These are phyloP conservation scores for Ariolimax columbianus DNA, from an alignment of 2,888 invertebrate species.

Conservation along the genomic window DNA sequence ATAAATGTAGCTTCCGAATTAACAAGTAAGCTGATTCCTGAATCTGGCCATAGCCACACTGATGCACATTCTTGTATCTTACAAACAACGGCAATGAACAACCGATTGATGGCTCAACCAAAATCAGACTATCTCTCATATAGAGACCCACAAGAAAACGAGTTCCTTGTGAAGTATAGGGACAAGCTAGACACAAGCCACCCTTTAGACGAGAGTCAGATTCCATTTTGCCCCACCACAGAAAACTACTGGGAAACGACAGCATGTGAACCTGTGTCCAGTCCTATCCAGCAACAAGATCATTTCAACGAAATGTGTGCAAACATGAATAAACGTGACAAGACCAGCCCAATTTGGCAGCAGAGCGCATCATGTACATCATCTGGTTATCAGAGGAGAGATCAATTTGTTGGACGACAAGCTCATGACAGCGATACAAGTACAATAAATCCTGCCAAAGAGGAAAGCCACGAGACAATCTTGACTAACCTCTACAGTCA, in stretches of 20 bases:
- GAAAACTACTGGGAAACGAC: constrained; percentile 31
- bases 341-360: neutral
- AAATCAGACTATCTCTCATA: neutral
- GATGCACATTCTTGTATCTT: neutral
- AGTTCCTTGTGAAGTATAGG: neutral
- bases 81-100: neutral
- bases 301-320: neutral
- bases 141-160: neutral
- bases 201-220: neutral
- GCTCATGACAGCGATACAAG: neutral
- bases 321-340: neutral
- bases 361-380: neutral
- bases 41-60: neutral
- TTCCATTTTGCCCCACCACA: neutral
- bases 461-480: neutral
- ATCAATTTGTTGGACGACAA: neutral
- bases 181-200: neutral
- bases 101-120: neutral
- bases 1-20: neutral
- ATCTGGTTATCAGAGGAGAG: neutral
- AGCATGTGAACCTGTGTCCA: neutral
- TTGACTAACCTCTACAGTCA: neutral
- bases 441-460: neutral
- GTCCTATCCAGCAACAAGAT: neutral
- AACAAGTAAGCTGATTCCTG: neutral